A percentile compares a stretch with the other conserved stretches of the same genome.
phyloP scores from a whole-genome alignment of 2,113 vertebrate species.

The Acrocephalus arundinaceus region DNA sequence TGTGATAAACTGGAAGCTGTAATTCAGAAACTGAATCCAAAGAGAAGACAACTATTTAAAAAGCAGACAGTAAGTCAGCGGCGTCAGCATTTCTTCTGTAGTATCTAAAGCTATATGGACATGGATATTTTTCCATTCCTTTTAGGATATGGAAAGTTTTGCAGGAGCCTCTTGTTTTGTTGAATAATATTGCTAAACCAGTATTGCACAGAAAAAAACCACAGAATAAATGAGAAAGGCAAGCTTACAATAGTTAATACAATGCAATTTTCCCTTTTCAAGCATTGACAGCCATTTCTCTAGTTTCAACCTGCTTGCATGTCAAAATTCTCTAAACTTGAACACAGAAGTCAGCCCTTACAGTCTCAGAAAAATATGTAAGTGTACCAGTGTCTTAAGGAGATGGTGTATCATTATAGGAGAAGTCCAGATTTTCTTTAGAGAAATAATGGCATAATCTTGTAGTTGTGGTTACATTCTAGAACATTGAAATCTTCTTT shows the following conservation, averaged over 20 bases:
- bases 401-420: neutral
- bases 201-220: neutral
- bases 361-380: neutral
- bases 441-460: neutral
- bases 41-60: neutral
- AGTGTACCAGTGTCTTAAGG: neutral
- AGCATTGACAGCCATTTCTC: neutral
- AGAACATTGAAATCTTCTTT: neutral
- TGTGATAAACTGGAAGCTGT: neutral
- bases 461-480: neutral
- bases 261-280: neutral
- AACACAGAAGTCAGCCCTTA: neutral
- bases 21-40: neutral
- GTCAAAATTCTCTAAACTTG: neutral
- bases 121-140: neutral
- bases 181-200: neutral
- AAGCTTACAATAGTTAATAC: neutral
- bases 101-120: neutral
- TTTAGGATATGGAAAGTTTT: neutral
- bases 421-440: neutral
- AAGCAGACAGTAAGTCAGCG: neutral
- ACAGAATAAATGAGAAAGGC: neutral
- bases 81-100: neutral
- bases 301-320: neutral
- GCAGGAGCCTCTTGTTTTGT: neutral